Evolutionary conservation across 1,140 invertebrate species (phyloP).

Genomic region (Mylabris phalerata): DNA sequence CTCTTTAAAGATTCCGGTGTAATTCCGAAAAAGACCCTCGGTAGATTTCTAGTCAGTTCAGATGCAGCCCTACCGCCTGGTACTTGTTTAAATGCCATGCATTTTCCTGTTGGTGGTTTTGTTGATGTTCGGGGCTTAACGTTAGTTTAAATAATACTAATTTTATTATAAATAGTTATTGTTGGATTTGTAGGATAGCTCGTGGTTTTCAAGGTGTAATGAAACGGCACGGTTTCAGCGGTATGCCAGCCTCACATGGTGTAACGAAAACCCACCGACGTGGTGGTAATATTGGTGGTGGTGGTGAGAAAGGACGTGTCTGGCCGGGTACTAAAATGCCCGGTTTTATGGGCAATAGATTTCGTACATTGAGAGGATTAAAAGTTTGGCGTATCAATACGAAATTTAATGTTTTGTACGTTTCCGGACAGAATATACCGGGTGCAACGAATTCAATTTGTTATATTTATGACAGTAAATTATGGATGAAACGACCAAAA

Average conservation of each 20-base stretch:
- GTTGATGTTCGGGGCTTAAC: slow-evolving; percentile 89
- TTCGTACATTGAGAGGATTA: slow-evolving; percentile 63
- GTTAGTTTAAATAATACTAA: slow-evolving; percentile 52
- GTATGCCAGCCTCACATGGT: slow-evolving; percentile 86
- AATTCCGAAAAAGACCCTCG: slow-evolving; percentile 78
- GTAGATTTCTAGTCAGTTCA: slow-evolving; percentile 79
- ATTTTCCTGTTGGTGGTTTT: slow-evolving; percentile 87
- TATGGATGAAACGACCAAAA: slow-evolving; percentile 53
- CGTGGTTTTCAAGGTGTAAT: slow-evolving; percentile 98
- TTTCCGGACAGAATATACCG: slow-evolving; percentile 71
- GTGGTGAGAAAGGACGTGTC: slow-evolving; percentile 75
- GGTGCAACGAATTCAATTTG: slow-evolving; percentile 75
- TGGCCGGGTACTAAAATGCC: slow-evolving; percentile 96
- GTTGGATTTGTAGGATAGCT: slow-evolving; percentile 59
- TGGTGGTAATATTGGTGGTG: slow-evolving; percentile 82
- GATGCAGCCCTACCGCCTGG: slow-evolving; percentile 83
- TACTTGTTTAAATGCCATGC: slow-evolving; percentile 78
- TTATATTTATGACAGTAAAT: slow-evolving; percentile 72
- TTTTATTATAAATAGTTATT: slow-evolving; percentile 12
- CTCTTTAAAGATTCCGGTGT: slow-evolving; percentile 82
- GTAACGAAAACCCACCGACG: slow-evolving; percentile 92
- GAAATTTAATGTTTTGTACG: slow-evolving; percentile 88
- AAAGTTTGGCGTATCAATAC: slow-evolving; percentile 88
- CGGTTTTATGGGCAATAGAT: slow-evolving; percentile 91
- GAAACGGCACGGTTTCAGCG: slow-evolving; percentile 92